Evolutionary conservation across 2,888 invertebrate species (phyloP).

Genomic region (Drosophila colorata): DNA sequence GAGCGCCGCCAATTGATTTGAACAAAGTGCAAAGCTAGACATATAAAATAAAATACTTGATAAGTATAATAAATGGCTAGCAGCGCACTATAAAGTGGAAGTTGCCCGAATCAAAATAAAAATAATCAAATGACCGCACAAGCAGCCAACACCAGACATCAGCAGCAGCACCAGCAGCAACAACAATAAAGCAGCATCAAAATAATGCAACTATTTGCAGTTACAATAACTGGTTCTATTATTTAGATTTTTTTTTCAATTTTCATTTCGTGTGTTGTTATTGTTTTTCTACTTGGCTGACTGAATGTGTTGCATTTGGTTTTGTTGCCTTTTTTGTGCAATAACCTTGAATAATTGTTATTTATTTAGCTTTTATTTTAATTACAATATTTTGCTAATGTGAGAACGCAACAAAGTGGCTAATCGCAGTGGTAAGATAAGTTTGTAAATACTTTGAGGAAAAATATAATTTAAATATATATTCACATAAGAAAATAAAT

Average conservation of each 20-base stretch:
- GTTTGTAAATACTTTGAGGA: neutral
- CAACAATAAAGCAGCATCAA: conserved; percentile 31
- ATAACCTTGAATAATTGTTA: conserved; percentile 59
- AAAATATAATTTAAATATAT: neutral
- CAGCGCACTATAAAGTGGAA: conserved; percentile 63
- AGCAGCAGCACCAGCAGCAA: conserved; percentile 23
- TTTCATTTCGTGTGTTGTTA: conserved; percentile 27
- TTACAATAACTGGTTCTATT: conserved; percentile 76
- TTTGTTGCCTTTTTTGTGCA: conserved; percentile 60
- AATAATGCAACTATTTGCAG: conserved; percentile 54
- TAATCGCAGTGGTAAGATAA: conserved; percentile 1
- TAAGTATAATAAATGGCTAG: conserved; percentile 20
- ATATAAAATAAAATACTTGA: conserved; percentile 17
- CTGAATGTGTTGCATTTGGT: conserved; percentile 31
- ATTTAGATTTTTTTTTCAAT: conserved; percentile 41
- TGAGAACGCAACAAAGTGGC: conserved; percentile 15
- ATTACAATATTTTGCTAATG: conserved; percentile 59
- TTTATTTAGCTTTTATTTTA: conserved; percentile 41
- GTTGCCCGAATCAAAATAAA: conserved; percentile 72
- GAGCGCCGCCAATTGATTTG: conserved; percentile 35
- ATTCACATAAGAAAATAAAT: neutral
- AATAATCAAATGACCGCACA: conserved; percentile 73
- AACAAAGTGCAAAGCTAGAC: conserved; percentile 45
- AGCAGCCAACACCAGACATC: conserved; percentile 25
- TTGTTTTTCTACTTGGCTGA: conserved; percentile 41